Evolutionary conservation across 2,888 invertebrate species (phyloP), one percentile per base, ranked within the genome.

Genomic region (Monochamus alternatus): DNA sequence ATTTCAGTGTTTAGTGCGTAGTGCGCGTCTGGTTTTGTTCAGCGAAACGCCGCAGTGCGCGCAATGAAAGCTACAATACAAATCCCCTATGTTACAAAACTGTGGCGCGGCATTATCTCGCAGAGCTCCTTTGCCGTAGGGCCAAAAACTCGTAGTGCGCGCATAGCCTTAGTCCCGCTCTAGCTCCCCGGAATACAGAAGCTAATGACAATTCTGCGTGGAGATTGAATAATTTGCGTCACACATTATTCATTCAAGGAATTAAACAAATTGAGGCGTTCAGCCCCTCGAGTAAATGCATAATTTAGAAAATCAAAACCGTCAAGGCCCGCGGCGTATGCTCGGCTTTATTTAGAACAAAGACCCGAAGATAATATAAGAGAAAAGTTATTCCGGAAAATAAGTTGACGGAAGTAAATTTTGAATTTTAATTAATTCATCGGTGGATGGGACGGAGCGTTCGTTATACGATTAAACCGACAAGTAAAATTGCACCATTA

Each of bases 241-340:
- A 60, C 60, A 32, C 60, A 38, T 60, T 60, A 60, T 38, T 60
- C 32, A 60, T 60, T 63, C 43, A 63, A 63, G 62, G 43, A 63
- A 63, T 63, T 63, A 63, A 63, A 63, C 38, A 59, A 59, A 66
- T 47, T 32, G 31, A 47, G 44, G 58, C 66, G 62, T 63, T 63
- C 62, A 64, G 69, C 69, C 59, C 67, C 47, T 62, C 44, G 44
- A 44, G 64, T 63, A 47, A 68, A 55, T 58, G 59, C 71, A 75
- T 75, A 71, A 72, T 71, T 71, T 67, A 75, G 62, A 55, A 75
- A 72, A 75, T 75, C 75, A 71, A 58, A 71, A 66, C 75, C 63
- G 71, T 70, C 70, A 55, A 65, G 43, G 38, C 47, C 32, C 38
- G 7, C 38, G 51, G 70, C 59, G 59, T 66, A 65, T 71, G 55